These are phyloP conservation scores for Brachionus angularis DNA, from an alignment of 1,140 invertebrate species.

Conservation along the genomic window DNA sequence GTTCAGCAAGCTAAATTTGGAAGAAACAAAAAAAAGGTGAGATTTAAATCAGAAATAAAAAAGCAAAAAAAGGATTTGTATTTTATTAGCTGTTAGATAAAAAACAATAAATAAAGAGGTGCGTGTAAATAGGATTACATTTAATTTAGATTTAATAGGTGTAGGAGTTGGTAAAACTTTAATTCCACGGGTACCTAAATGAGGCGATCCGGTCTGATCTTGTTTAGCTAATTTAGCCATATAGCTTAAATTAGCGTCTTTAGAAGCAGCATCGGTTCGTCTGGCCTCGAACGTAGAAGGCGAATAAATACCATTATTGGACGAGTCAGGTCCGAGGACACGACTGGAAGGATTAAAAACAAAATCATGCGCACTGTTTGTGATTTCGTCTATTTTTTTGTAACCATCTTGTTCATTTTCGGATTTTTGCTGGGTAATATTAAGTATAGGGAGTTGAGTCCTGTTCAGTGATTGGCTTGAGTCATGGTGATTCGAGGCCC, in stretches of 20 bases:
- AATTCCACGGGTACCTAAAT: slow-evolving; percentile 42
- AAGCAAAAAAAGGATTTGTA: slow-evolving; percentile 22
- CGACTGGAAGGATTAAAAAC: too few relatives aligned
- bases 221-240: slow-evolving; percentile 6
- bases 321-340: background rate
- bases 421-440: too few relatives aligned
- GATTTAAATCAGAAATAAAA: background rate
- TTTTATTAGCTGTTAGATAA: too few relatives aligned
- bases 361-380: background rate
- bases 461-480: too few relatives aligned
- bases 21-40: slow-evolving; percentile 7
- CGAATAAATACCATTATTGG: slow-evolving; percentile 12
- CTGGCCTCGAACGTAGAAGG: slow-evolving; percentile 13
- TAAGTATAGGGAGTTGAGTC: too few relatives aligned
- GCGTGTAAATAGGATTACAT: background rate
- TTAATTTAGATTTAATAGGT: slow-evolving; percentile 9
- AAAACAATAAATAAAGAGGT: slow-evolving; percentile 4
- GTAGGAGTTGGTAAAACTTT: slow-evolving; percentile 35
- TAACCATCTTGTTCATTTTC: too few relatives aligned
- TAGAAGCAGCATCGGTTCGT: background rate
- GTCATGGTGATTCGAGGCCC: too few relatives aligned
- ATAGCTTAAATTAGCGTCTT: slow-evolving; percentile 34
- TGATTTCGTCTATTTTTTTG: background rate
- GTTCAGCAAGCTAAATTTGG: too few relatives aligned
- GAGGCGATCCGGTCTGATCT: slow-evolving; percentile 17